These are phyloP conservation scores for Bradypodion pumilum DNA, from an alignment of 2,797 vertebrate genomes.

Conservation along the genomic window DNA sequence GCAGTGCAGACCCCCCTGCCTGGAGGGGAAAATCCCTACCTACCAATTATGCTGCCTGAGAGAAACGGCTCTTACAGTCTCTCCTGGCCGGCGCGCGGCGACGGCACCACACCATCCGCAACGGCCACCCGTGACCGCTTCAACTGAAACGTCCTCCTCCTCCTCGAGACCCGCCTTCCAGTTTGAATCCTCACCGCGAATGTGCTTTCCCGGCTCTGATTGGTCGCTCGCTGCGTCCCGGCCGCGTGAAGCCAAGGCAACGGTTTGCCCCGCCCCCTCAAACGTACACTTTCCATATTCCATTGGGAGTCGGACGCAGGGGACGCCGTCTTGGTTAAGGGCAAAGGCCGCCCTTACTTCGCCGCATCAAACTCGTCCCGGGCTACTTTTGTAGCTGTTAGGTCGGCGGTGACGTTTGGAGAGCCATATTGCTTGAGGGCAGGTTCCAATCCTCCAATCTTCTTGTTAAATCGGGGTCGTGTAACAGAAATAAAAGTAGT, in stretches of 20 bases:
- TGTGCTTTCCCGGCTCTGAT: not conserved
- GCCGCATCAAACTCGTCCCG: not conserved
- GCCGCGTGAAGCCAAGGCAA: not conserved
- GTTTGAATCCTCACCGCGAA: slow-evolving; percentile 16
- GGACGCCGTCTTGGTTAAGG: slow-evolving; percentile 20
- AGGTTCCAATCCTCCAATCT: no score
- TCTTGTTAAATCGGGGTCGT: no score
- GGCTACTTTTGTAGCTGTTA: no score
- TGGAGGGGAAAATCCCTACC: no score
- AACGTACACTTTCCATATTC: not conserved
- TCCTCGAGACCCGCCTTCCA: slow-evolving; percentile 1
- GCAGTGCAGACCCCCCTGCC: not conserved
- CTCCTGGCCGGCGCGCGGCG: not conserved
- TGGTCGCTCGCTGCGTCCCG: not conserved
- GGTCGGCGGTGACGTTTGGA: not conserved
- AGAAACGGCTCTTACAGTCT: not conserved
- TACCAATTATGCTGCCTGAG: not conserved
- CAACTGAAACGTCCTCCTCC: slow-evolving; percentile 7
- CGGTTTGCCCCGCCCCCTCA: not conserved
- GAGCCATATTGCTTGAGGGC: not conserved
- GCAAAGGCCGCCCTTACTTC: not conserved
- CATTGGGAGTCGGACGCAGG: not conserved
- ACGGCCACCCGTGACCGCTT: not conserved
- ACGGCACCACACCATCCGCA: not conserved
- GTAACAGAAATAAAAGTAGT: no score